These are phyloP conservation scores for Brachionus asplanchnoidis DNA, from an alignment of 1,140 invertebrate species.

Conservation along the genomic window DNA sequence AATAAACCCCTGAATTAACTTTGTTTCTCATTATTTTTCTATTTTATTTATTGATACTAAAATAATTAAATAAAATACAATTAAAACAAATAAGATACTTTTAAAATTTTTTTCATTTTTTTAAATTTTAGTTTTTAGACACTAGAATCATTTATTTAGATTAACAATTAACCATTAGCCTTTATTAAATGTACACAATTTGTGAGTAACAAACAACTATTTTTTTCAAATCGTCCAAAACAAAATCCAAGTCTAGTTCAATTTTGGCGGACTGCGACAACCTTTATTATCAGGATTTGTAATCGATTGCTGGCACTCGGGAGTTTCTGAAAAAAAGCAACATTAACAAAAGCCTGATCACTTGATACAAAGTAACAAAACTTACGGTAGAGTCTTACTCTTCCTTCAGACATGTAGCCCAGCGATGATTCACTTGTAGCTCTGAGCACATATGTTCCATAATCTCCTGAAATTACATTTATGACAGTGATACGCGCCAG, in stretches of 20 bases:
- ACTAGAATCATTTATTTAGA: too few species aligned
- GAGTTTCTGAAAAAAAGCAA: constrained; percentile 33
- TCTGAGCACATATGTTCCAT: constrained; percentile 24
- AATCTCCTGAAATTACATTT: constrained; percentile 17
- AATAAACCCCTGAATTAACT: too few species aligned
- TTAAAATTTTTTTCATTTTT: too few species aligned
- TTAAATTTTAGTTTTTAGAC: too few species aligned
- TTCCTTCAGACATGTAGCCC: constrained; percentile 9
- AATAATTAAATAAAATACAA: too few species aligned
- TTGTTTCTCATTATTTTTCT: too few species aligned
- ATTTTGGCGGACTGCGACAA: constrained; percentile 39
- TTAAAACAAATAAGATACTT: too few species aligned
- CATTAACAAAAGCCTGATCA: background rate
- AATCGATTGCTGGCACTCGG: constrained; percentile 37
- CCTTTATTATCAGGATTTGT: constrained; percentile 41
- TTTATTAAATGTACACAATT: too few species aligned
- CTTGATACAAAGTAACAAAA: background rate
- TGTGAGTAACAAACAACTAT: too few species aligned
- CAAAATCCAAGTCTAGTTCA: constrained; percentile 47
- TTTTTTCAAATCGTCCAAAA: background rate
- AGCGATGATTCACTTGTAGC: constrained; percentile 6
- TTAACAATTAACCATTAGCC: too few species aligned
- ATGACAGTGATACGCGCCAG: constrained; percentile 39
- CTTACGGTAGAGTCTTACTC: constrained; percentile 38
- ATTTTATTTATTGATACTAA: too few species aligned